Evolutionary conservation across 2,797 vertebrate genomes (phyloP).

Genomic region (Botia kubotai): DNA sequence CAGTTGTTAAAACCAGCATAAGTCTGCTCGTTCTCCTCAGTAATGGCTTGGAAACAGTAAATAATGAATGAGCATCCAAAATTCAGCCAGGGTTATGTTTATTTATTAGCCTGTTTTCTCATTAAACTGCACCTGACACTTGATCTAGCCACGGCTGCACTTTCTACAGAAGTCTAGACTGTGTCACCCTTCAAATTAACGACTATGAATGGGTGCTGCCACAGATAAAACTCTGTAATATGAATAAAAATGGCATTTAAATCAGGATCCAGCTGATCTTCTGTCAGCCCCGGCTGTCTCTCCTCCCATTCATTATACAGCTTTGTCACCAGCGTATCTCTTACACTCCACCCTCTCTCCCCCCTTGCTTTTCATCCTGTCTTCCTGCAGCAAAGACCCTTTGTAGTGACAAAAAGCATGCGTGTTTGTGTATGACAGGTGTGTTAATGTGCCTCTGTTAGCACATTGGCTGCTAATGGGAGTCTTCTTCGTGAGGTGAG

Average conservation of each 20-base stretch:
- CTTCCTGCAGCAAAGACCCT: conserved; percentile 2
- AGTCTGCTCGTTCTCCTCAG: conserved; percentile 18
- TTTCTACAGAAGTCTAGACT: conserved; percentile 43
- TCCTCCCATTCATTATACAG: conserved; percentile 41
- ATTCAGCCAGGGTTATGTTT: conserved; percentile 33
- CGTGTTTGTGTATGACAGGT: conserved; percentile 49
- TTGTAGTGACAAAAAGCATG: conserved; percentile 48
- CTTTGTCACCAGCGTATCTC: conserved; percentile 34
- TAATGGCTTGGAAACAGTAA: conserved; percentile 44
- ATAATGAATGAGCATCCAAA: conserved; percentile 46
- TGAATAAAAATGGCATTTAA: conserved; percentile 57
- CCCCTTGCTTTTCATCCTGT: conserved; percentile 29
- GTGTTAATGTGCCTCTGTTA: conserved; percentile 54
- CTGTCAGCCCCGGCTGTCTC: conserved; percentile 41
- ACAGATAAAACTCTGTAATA: conserved; percentile 47
- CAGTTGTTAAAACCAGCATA: conserved; percentile 23
- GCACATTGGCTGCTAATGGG: conserved; percentile 60
- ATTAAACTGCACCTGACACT: conserved; percentile 43
- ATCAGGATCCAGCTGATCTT: conserved; percentile 55
- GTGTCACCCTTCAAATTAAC: conserved; percentile 45
- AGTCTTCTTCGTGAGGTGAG: conserved; percentile 16
- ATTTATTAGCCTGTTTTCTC: conserved; percentile 49
- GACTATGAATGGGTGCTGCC: conserved; percentile 31
- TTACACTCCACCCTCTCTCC: conserved; percentile 28
- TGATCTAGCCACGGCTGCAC: conserved; percentile 35